Evolutionary conservation across 1,140 invertebrate genomes (phyloP).

Genomic region (Drosophila arizonae): DNA sequence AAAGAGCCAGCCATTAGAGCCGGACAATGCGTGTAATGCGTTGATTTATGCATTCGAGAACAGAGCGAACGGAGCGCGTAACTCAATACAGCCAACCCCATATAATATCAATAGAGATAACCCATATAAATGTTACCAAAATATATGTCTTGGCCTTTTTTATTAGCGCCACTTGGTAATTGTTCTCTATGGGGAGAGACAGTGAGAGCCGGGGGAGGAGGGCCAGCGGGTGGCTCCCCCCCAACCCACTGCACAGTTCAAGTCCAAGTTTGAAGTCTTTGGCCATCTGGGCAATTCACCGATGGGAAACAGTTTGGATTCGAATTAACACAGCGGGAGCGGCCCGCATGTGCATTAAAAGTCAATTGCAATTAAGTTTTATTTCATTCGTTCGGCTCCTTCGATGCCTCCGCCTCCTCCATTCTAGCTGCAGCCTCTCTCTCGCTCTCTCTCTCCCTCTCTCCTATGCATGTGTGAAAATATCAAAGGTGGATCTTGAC

Average conservation of each 20-base stretch:
- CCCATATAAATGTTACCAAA: slow-evolving; percentile 16
- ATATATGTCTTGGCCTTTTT: background rate
- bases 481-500: slow-evolving; percentile 64
- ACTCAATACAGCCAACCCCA: slow-evolving; percentile 30
- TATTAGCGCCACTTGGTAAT: slow-evolving; percentile 49
- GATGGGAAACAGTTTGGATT: slow-evolving; percentile 75
- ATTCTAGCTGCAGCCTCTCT: slow-evolving; percentile 5
- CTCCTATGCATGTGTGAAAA: slow-evolving; percentile 60
- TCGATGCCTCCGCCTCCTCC: too few species aligned
- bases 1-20: slow-evolving; percentile 51
- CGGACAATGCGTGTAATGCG: slow-evolving; percentile 49
- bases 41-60: slow-evolving; percentile 68
- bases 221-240: slow-evolving; percentile 26
- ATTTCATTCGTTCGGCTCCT: slow-evolving; percentile 25
- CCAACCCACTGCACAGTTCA: slow-evolving; percentile 1
- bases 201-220: too few species aligned
- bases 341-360: slow-evolving; percentile 67
- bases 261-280: slow-evolving; percentile 8
- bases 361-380: slow-evolving; percentile 79
- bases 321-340: slow-evolving; percentile 75
- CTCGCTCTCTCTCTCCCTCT: background rate
- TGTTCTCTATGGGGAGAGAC: background rate
- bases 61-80: slow-evolving; percentile 23
- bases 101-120: slow-evolving; percentile 23
- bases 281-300: slow-evolving; percentile 48